Conservation (phyloP, 1,140 invertebrate species). For the Drosophila lacertosa region DNA sequence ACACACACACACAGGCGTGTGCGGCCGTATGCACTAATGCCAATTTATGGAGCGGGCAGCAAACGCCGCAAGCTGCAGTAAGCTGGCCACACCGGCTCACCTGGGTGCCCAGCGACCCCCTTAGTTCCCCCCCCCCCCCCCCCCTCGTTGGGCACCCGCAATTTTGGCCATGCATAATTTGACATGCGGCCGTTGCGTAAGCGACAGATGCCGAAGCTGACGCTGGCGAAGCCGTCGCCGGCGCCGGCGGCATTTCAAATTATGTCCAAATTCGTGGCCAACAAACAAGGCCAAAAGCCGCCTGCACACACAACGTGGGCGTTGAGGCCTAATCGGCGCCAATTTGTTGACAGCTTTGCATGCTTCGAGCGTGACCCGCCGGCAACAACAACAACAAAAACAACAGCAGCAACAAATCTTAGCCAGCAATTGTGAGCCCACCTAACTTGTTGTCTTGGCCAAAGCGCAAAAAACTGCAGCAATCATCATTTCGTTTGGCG, state of each 20-base stretch:
- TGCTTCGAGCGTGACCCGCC: constrained; percentile 42
- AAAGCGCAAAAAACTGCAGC: constrained; percentile 37
- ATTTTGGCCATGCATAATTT: constrained; percentile 70
- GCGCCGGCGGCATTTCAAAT: constrained; percentile 52
- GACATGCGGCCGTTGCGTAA: constrained; percentile 74
- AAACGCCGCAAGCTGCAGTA: constrained; percentile 41
- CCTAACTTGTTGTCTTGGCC: constrained; percentile 40
- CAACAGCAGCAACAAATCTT: constrained; percentile 45
- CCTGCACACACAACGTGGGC: constrained; percentile 7
- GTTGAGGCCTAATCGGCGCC: constrained; percentile 59
- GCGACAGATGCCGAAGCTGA: constrained; percentile 53
- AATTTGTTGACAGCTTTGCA: constrained; percentile 74
- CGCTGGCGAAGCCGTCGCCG: constrained; percentile 15
- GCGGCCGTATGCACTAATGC: constrained; percentile 55
- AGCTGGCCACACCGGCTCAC: constrained; percentile 28
- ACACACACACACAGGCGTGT: not conserved
- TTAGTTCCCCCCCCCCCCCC: not conserved
- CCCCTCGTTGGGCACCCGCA: too few relatives aligned
- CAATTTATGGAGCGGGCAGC: constrained; percentile 64
- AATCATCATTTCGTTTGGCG: constrained; percentile 18
- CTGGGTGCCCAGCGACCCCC: constrained; percentile 2
- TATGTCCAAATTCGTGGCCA: constrained; percentile 66
- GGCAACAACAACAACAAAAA: constrained; percentile 15
- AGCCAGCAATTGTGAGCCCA: constrained; percentile 1
- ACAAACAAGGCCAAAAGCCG: constrained; percentile 20